Conservation (phyloP, 1,140 invertebrate species). For the Megalopta genalis region DNA sequence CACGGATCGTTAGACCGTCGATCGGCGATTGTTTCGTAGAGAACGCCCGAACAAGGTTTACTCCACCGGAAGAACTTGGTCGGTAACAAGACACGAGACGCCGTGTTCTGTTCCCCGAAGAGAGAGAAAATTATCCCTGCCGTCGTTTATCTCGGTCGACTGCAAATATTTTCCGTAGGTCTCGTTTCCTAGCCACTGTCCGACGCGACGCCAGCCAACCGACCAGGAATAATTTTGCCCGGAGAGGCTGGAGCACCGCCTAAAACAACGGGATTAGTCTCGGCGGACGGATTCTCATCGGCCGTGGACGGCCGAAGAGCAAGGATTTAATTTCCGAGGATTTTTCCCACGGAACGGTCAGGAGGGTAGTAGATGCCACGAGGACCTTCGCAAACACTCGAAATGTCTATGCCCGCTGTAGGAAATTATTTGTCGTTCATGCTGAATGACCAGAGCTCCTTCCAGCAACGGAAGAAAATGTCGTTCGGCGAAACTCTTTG, state of each 20-base stretch:
- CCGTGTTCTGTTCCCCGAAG: too few relatives aligned
- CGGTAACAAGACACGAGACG: background rate
- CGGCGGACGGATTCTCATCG: conserved; percentile 7
- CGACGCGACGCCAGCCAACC: conserved; percentile 19
- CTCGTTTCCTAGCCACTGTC: background rate
- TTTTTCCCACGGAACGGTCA: conserved; percentile 72
- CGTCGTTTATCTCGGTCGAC: conserved; percentile 62
- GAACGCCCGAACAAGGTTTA: background rate
- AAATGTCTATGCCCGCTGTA: conserved; percentile 72
- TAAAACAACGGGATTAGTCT: conserved; percentile 67
- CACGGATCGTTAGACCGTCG: conserved; percentile 58
- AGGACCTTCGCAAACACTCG: conserved; percentile 71
- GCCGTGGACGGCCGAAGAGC: conserved; percentile 26
- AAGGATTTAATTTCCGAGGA: conserved; percentile 70
- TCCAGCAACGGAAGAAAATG: conserved; percentile 33
- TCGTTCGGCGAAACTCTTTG: background rate
- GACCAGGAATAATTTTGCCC: conserved; percentile 40
- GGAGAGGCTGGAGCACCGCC: conserved; percentile 1
- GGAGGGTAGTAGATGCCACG: conserved; percentile 43
- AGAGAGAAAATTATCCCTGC: conserved; percentile 55
- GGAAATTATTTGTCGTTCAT: conserved; percentile 73
- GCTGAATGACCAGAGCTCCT: conserved; percentile 49
- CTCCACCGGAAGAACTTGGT: background rate
- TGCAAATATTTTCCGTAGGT: conserved; percentile 41
- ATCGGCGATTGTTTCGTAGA: conserved; percentile 40